Percentiles rank a stretch among this genome's conserved stretches.
These are phyloP conservation scores for Rhinoraja longicauda DNA, from an alignment of 2,797 vertebrate genomes.

Conservation along the genomic window DNA sequence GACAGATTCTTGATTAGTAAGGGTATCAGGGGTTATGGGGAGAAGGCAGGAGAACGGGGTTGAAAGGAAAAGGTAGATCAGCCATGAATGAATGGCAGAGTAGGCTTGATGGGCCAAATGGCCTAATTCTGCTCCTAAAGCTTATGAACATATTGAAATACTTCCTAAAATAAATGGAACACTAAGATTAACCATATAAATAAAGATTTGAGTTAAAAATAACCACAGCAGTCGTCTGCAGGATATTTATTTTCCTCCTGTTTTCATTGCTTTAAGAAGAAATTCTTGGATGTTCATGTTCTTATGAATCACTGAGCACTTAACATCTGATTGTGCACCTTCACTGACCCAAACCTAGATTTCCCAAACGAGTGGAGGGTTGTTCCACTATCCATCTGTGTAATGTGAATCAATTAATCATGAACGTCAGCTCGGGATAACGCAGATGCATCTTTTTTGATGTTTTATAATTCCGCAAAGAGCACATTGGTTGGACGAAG, in stretches of 20 bases:
- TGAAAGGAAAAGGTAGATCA: too few species aligned
- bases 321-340: background rate
- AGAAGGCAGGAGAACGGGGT: too few species aligned
- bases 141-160: background rate
- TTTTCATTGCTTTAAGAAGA: background rate
- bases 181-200: background rate
- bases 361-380: background rate
- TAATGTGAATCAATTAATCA: background rate
- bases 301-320: background rate
- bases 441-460: background rate
- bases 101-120: too few species aligned
- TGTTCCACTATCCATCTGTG: background rate
- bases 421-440: background rate
- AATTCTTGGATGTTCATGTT: background rate
- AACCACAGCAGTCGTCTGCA: background rate
- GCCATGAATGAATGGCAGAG: too few species aligned
- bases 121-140: too few species aligned
- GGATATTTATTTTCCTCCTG: background rate
- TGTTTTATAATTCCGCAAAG: background rate
- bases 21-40: too few species aligned
- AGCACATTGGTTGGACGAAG: background rate
- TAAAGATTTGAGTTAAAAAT: slow-evolving; percentile 34
- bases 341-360: background rate
- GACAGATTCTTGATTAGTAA: too few species aligned
- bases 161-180: background rate